A percentile compares a stretch with the other conserved stretches of the same genome.
Conservation (phyloP, 2,113 vertebrate genomes). For the Talpa occidentalis region DNA sequence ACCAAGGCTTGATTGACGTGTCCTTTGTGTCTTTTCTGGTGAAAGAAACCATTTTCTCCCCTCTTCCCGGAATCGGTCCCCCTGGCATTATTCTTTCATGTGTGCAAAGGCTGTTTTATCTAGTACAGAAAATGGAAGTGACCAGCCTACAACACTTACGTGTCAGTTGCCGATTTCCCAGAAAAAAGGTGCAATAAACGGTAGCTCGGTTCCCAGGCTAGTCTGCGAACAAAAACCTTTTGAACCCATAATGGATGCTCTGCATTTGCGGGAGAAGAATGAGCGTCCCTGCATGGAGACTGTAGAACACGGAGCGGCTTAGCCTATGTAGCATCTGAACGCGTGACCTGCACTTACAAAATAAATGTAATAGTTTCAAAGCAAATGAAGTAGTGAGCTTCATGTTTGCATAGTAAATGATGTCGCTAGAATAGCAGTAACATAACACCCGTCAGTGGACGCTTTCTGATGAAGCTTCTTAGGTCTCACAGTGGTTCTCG, state of each 20-base stretch:
- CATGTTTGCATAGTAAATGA: not conserved
- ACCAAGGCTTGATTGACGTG: conserved; percentile 12
- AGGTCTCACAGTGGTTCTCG: not conserved
- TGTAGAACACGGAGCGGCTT: not conserved
- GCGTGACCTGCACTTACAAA: no score
- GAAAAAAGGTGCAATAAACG: not conserved
- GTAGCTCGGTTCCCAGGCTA: not conserved
- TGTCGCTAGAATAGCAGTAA: not conserved
- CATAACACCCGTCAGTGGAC: not conserved
- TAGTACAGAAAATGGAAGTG: not conserved
- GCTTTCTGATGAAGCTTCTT: not conserved
- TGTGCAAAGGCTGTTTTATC: not conserved
- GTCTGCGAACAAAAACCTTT: not conserved
- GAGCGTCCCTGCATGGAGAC: no score
- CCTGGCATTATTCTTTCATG: not conserved
- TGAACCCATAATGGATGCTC: not conserved
- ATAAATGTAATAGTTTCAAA: not conserved
- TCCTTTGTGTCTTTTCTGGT: not conserved
- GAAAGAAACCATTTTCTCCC: conserved; percentile 34
- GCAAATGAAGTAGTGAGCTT: not conserved
- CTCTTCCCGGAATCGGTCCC: conserved; percentile 22
- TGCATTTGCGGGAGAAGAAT: not conserved
- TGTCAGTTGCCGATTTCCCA: not conserved
- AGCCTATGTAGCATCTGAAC: rapidly evolving
- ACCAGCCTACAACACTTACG: not conserved